Evolutionary conservation across 1,140 invertebrate genomes (phyloP).

Genomic region (Papilio machaon): DNA sequence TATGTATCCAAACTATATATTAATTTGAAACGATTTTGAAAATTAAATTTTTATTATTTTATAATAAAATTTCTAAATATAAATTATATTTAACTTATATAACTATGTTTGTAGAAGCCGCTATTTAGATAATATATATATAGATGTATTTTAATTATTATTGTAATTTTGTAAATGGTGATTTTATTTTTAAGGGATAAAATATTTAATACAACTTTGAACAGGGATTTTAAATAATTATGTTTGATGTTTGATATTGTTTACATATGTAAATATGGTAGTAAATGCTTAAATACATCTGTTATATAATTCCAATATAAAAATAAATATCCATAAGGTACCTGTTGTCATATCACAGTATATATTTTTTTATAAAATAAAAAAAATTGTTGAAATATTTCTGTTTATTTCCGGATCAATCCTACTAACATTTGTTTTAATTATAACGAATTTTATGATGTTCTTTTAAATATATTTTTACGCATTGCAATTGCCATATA

Average conservation of each 20-base stretch:
- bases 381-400: background rate
- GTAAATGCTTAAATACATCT: background rate
- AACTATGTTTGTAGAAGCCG: background rate
- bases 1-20: too few relatives aligned
- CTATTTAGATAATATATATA: background rate
- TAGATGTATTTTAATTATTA: background rate
- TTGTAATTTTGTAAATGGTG: background rate
- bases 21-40: too few relatives aligned
- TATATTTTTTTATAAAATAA: conserved; percentile 20
- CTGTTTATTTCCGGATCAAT: background rate
- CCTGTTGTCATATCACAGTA: conserved; percentile 3
- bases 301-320: background rate
- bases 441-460: background rate
- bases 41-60: background rate
- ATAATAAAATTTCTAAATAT: background rate
- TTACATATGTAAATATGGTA: background rate
- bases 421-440: background rate
- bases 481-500: background rate
- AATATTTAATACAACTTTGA: background rate
- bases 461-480: background rate
- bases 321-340: background rate
- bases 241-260: background rate
- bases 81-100: background rate
- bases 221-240: conserved; percentile 1
- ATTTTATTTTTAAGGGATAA: conserved; percentile 17